Conservation (phyloP, 2,888 invertebrate species). For the Galerucella calmariensis region DNA sequence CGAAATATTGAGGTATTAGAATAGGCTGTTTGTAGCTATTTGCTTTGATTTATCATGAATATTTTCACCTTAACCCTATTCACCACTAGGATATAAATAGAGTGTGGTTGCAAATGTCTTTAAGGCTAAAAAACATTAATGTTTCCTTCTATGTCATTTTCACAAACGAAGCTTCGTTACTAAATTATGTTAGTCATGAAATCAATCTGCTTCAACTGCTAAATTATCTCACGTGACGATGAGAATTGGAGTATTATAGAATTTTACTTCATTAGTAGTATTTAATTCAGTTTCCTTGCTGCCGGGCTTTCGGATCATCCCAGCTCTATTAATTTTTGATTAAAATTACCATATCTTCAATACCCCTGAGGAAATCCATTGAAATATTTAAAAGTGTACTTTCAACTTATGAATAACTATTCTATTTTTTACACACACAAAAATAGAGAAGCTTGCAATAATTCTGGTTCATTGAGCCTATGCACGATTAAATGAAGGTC, state of each 20-base stretch:
- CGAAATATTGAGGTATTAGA: too few species aligned
- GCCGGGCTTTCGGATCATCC: background rate
- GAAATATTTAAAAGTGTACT: background rate
- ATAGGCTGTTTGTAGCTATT: too few species aligned
- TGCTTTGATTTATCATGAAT: too few species aligned
- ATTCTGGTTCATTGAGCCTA: too few species aligned
- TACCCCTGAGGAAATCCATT: background rate
- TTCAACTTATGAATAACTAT: background rate
- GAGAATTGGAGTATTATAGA: conserved; percentile 17
- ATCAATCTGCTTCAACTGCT: conserved; percentile 33
- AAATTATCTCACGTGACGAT: conserved; percentile 21
- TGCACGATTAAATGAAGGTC: too few species aligned
- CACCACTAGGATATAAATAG: too few species aligned
- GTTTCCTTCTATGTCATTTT: background rate
- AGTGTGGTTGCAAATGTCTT: background rate
- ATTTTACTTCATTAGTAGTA: conserved; percentile 19
- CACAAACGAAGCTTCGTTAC: background rate
- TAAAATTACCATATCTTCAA: background rate
- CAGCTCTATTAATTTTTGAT: background rate
- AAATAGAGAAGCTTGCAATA: too few species aligned
- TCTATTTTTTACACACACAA: too few species aligned
- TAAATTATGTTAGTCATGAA: background rate
- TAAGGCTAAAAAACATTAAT: background rate
- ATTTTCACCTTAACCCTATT: too few species aligned
- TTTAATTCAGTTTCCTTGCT: conserved; percentile 1